Evolutionary conservation across 2,797 vertebrate species (phyloP).

Genomic region (Myotis myotis): DNA sequence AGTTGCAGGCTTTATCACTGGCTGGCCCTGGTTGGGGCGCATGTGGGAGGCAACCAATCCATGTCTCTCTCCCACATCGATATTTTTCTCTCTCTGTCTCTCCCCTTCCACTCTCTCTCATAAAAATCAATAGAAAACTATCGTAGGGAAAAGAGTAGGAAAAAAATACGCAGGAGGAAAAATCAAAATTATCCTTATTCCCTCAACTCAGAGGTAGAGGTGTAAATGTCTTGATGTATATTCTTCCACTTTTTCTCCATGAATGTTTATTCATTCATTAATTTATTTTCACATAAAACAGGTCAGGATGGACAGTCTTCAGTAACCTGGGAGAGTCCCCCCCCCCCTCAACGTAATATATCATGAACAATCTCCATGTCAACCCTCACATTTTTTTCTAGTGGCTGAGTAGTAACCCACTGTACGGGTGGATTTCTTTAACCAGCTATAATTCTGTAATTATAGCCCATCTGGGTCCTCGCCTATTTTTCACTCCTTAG

Average conservation of each 20-base stretch:
- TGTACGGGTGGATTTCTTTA: neutral
- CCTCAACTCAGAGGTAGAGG: neutral
- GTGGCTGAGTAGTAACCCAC: neutral
- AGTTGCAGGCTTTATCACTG: no score
- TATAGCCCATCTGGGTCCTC: neutral
- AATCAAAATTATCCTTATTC: slow-evolving; percentile 19
- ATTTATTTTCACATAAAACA: neutral
- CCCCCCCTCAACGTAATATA: neutral
- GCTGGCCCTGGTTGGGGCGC: no score
- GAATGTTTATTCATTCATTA: neutral
- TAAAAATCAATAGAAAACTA: no score
- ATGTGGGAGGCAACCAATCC: no score
- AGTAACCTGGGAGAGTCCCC: neutral
- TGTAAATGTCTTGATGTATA: neutral
- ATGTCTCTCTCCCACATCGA: no score
- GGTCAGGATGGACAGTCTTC: neutral
- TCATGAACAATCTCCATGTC: neutral
- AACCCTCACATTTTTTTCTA: neutral
- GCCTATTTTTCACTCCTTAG: neutral
- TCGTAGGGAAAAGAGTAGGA: neutral
- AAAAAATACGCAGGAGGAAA: slow-evolving; percentile 25
- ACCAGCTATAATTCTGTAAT: neutral
- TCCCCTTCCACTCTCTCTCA: no score
- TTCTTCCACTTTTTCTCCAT: neutral
- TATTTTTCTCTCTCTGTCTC: no score